Evolutionary conservation across 2,113 vertebrate genomes (phyloP), one percentile per base, ranked within the genome.

Genomic region (Lophochroa leadbeateri): DNA sequence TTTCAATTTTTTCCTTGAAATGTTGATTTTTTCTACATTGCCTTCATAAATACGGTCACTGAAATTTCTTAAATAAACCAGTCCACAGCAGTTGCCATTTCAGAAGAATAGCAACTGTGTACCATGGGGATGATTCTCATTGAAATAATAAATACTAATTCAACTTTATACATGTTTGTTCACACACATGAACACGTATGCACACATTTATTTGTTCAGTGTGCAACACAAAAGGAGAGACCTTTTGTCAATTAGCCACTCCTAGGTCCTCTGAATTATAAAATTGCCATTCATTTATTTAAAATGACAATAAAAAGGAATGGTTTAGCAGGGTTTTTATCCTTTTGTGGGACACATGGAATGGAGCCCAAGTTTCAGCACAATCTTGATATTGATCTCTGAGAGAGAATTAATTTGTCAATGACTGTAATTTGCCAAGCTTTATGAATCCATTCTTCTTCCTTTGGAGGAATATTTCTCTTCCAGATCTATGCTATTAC

Each of bases 371-470:
- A 92, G 81, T 94, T 92, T 74, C 88, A 91, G 91, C 65, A 91
- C 81, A 89, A 63, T 96, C 91, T 94, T 96, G 88, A 80, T 97
- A 96, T 95, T 82, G 95, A 97, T 96, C 91, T 95, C 80, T 91
- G 57, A 68, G 37, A 91, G 81, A 86, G 83, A 92, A 91, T 96
- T 97, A 97, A 97, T 96, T 97, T 97, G 94, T 96, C 96, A 94
- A 94, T 95, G 96, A 88, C 94, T 95, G 74, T 96, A 96, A 97
- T 97, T 97, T 96, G 83, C 95, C 90, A 95, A 91, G 92, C 92
- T 96, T 96, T 96, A 96, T 96, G 86, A 96, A 96, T 95, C 96
- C 88, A 95, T 95, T 96, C 94, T 94, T 97, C 94, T 94, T 96
- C 70, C 70, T 95, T 94, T 91, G 70, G 81, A 96, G 37, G 86